These are phyloP conservation scores for Saxicola maurus DNA, from an alignment of 2,797 vertebrate species.

Conservation along the genomic window DNA sequence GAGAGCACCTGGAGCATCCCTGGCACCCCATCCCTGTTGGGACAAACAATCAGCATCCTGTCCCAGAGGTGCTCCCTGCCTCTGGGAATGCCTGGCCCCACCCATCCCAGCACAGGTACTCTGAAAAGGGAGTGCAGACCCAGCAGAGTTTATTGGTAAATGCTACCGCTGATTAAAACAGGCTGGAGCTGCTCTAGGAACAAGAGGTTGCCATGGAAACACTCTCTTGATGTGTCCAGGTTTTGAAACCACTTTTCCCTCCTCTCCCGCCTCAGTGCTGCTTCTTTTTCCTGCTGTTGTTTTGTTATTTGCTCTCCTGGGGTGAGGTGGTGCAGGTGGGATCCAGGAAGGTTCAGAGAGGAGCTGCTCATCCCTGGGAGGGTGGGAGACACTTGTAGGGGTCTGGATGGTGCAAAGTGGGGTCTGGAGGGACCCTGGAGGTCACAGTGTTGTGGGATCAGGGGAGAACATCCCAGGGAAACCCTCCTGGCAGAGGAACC, in stretches of 20 bases:
- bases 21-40: rapidly evolving
- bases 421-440: neutral
- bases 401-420: neutral
- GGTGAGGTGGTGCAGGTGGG: neutral
- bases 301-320: neutral
- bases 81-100: neutral
- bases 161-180: constrained; percentile 62
- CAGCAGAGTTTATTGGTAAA: constrained; percentile 33
- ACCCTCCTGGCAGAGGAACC: neutral
- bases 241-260: constrained; percentile 61
- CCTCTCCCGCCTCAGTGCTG: neutral
- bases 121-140: neutral
- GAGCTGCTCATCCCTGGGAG: neutral
- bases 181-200: constrained; percentile 70
- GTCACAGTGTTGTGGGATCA: rapidly evolving
- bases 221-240: constrained; percentile 72
- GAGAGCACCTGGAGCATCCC: rapidly evolving
- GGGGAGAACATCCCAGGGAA: neutral
- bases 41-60: neutral
- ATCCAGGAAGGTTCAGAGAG: rapidly evolving
- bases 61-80: neutral
- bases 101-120: neutral
- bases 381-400: neutral
- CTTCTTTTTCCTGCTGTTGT: neutral
- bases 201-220: constrained; percentile 75